Conservation (phyloP, 2,797 vertebrate species). For the Orientallactaga sibirica region DNA sequence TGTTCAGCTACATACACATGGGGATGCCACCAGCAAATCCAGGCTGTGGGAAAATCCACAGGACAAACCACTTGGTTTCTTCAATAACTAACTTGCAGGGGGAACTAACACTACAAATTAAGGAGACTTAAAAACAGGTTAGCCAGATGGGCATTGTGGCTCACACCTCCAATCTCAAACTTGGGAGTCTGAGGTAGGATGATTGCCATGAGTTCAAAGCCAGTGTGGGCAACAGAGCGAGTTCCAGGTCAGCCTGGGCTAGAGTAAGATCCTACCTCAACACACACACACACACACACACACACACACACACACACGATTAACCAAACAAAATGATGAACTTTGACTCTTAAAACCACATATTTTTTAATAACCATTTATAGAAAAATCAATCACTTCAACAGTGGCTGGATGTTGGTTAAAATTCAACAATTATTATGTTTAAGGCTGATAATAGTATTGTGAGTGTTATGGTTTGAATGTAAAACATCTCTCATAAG, state of each 20-base stretch:
- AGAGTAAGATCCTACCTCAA: too few species aligned
- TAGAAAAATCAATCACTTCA: neutral
- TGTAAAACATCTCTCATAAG: neutral
- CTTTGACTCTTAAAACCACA: neutral
- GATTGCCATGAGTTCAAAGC: too few species aligned
- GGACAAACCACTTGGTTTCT: neutral
- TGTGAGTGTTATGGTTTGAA: neutral
- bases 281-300: too few species aligned
- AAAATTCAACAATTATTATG: neutral
- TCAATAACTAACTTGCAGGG: neutral
- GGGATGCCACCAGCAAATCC: neutral
- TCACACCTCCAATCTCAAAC: too few species aligned
- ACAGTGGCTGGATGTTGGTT: neutral
- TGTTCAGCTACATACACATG: rapidly evolving
- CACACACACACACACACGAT: too few species aligned
- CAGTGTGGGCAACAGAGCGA: too few species aligned
- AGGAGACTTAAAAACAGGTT: neutral
- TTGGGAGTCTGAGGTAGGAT: too few species aligned
- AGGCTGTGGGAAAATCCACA: neutral
- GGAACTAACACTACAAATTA: neutral
- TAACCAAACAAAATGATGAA: neutral
- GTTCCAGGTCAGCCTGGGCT: too few species aligned
- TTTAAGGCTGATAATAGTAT: neutral
- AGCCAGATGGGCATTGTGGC: too few species aligned
- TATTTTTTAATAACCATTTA: neutral